Base-by-base conservation (phyloP, 2,888 invertebrate genomes). In the Nemoura dubitans region DNA sequence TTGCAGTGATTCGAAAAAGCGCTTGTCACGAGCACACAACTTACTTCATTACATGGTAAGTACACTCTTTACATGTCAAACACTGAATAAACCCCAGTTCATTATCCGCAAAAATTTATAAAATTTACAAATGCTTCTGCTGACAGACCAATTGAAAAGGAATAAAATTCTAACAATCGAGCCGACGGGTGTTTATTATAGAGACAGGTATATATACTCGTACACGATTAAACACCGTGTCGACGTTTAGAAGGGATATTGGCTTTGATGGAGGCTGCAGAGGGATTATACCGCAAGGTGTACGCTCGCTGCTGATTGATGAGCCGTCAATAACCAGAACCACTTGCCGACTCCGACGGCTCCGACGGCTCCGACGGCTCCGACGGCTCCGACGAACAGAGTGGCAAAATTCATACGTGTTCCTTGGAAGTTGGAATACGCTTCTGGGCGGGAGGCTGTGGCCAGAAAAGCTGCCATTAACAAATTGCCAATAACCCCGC, bases 111-210 rank as follows among this genome's bases (percentile, higher is more conserved):
- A 59, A 7, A 59, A 59, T 59, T 59, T 59, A 59, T 59, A 59
- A 59, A 59, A 59, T 21, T 59, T 59, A 59, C 59, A 59, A 59
- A 59, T 7, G 14, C 59, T 14, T 14, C 21, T 21, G 59, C 10
- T 59, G 59, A 59, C 59, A 59, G 59, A 59, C 59, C 59, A 59
- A 59, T 59, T 59, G 59, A 59, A 59, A 59, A 59, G 59, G 59
- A 59, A 59, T 59, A 7, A 59, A 59, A 21, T 59, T 59, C 14
- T 2, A 59, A 59, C 59, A 7, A 59, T 59, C 59, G 14, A 3
- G 59, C 21, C 59, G 59, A 21, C 59, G 59, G 10, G 59, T 59
- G 59, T 59, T 59, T 59, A 59, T 59, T 59, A 59, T 21, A 59
- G 10, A 21, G 59, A 14, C 14, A 59, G 59, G 59, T 59, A 59